Conservation (phyloP, 2,888 invertebrate genomes). For the Hemithea aestivaria region DNA sequence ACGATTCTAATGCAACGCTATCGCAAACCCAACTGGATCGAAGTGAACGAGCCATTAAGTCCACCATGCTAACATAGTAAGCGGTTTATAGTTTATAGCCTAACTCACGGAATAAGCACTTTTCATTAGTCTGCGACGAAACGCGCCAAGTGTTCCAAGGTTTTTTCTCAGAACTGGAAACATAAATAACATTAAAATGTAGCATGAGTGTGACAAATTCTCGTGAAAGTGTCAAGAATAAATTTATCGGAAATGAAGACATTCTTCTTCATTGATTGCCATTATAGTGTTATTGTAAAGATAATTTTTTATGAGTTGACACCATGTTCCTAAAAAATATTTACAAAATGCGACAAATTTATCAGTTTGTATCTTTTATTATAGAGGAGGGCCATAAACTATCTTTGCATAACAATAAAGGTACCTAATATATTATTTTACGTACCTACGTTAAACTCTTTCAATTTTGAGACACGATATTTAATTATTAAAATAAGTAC, state of each 20-base stretch:
- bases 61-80: constrained; percentile 17
- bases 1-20: constrained; percentile 13
- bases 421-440: no score
- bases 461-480: no score
- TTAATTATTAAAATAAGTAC: no score
- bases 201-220: constrained; percentile 21
- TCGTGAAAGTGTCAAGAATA: constrained; percentile 20
- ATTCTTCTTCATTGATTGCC: constrained; percentile 18
- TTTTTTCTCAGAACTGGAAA: constrained; percentile 14
- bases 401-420: neutral
- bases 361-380: constrained; percentile 5
- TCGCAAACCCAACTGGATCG: constrained; percentile 9
- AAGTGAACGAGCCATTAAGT: constrained; percentile 5
- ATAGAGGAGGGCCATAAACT: neutral
- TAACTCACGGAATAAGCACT: constrained; percentile 15
- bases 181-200: constrained; percentile 21
- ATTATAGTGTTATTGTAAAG: constrained; percentile 13
- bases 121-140: constrained; percentile 11
- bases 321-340: neutral
- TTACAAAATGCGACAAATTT: constrained; percentile 11
- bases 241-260: constrained; percentile 12
- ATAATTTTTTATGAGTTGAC: constrained; percentile 7
- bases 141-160: constrained; percentile 9
- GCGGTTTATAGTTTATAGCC: constrained; percentile 16
- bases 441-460: no score